Base-by-base conservation (phyloP, 2,113 vertebrate species). In the Oxyruncus cristatus region DNA sequence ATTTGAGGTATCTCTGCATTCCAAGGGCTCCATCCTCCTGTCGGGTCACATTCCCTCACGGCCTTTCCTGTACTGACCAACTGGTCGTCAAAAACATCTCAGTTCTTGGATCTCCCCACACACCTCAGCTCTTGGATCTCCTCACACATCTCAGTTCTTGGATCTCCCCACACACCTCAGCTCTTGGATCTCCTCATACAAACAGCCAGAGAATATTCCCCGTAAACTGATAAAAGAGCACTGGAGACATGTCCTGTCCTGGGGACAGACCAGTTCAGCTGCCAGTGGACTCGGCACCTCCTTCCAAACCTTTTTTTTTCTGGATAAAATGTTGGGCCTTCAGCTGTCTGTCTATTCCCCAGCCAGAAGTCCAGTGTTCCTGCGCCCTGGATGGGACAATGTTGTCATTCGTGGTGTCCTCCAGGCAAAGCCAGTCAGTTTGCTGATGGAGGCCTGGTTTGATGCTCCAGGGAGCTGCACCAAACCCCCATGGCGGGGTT, bases 221-320 rank as follows among this genome's bases (percentile, higher is more conserved):
- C 8, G 21, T 1, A 4, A 30, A 19, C 0, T 2, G 6, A 78
- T 27, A 39, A 39, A 78, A 6, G 7, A 86, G 8, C 17, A 12
- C 65, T 32, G n/a, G 46, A 13, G 5, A 66, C 9, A 3, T 50
- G 4, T 22, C 42, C 8, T 0, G 0, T 14, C 49, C 59, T 76
- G 35, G 26, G 70, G 8, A n/a, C 14, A 41, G 18, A 50, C 2
- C 49, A n/a, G 49, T 37, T 5, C 39, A 50, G 39, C 37, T 61
- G 27, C 13, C 59, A 24, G 21, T 28, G 53, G 22, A 21, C 5
- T 66, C 17, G 55, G n/a, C 75, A 65, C 47, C 24, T 49, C n/a
- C 27, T 52, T 63, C 46, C 41, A 61, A 55, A 28, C 23, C 22
- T n/a, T n/a, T 9, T 0, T 52, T 70, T 30, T 56, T 62, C 22